Conservation (phyloP, 2,113 vertebrate genomes). For the Neopipo cinnamomea region DNA sequence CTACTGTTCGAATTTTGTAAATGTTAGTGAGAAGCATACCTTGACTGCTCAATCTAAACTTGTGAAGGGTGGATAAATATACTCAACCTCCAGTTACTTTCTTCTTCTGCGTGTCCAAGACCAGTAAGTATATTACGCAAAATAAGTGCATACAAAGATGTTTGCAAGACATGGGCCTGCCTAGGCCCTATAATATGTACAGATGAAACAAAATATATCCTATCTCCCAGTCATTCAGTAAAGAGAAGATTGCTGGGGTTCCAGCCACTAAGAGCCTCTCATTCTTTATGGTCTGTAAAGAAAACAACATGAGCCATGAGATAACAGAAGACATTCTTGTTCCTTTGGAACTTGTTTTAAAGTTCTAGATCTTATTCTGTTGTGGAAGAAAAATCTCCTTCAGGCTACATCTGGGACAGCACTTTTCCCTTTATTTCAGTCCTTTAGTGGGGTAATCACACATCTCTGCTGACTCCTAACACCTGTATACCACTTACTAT, state of each 20-base stretch:
- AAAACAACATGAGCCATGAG: not conserved
- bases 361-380: not conserved
- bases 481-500: not conserved
- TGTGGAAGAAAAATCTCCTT: not conserved
- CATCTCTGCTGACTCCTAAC: not conserved
- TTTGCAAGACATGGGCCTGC: not conserved
- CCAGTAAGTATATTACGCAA: not conserved
- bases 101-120: not conserved
- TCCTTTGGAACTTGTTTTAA: not conserved
- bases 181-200: not conserved
- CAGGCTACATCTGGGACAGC: not conserved
- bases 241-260: not conserved
- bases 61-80: not conserved
- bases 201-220: not conserved
- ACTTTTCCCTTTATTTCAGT: not conserved
- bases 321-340: not conserved
- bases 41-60: not conserved
- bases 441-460: not conserved
- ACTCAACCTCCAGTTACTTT: not conserved
- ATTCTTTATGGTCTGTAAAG: not conserved
- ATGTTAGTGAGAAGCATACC: not conserved
- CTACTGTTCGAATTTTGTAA: not conserved
- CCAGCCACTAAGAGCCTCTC: not conserved
- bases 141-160: not conserved
- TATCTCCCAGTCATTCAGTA: not conserved